phyloP scores from a whole-genome alignment of 2,113 vertebrate species.

The Benitochromis conjunctus region DNA sequence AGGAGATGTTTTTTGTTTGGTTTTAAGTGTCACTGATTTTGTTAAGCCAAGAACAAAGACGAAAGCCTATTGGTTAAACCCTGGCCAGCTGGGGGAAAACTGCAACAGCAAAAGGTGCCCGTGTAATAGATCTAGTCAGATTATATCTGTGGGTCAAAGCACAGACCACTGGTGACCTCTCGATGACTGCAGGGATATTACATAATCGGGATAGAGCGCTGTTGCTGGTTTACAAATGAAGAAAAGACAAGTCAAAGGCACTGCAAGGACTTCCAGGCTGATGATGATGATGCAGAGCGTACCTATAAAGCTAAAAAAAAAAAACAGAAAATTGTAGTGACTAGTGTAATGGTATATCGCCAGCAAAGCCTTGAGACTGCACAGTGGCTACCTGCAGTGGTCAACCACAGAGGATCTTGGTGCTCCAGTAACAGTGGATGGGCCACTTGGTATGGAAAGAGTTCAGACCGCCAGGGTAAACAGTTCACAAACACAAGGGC shows the following conservation, averaged over 20 bases:
- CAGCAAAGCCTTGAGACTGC: not conserved
- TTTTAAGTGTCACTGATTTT: not conserved
- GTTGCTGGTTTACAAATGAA: not conserved
- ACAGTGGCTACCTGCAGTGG: not conserved
- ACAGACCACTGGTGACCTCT: not conserved
- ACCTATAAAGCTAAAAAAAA: not conserved
- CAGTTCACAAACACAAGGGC: slow-evolving; percentile 31
- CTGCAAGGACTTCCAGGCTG: not conserved
- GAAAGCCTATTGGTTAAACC: not conserved
- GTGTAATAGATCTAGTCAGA: not conserved
- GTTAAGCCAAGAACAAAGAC: not conserved
- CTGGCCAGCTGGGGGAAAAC: not conserved
- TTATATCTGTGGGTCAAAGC: not conserved
- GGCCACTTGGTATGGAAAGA: slow-evolving; percentile 27
- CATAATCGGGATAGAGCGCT: not conserved
- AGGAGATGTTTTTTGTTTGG: not conserved
- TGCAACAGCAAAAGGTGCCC: not conserved
- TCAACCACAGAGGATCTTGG: not conserved
- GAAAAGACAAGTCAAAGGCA: not conserved
- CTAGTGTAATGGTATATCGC: not conserved
- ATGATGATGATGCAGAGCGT: not conserved
- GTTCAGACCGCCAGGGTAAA: slow-evolving; percentile 24
- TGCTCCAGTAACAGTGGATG: slow-evolving; percentile 16
- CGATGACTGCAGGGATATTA: not conserved
- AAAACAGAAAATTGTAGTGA: not conserved